Conservation (phyloP, 1,140 invertebrate species). For the Harlomillsia oculata region DNA sequence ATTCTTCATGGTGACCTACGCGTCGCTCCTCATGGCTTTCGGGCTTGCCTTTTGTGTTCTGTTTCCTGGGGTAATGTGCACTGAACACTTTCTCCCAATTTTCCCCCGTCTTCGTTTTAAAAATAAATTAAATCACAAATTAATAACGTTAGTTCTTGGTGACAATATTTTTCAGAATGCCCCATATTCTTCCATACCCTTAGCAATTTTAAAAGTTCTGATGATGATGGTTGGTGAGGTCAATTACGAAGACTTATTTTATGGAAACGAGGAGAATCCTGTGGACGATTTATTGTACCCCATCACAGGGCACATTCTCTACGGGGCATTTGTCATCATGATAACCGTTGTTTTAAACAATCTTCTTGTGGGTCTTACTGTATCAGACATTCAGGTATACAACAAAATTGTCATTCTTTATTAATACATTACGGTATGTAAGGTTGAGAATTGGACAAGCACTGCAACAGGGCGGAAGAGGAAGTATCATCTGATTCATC, state of each 20-base stretch:
- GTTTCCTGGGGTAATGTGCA: conserved; percentile 46
- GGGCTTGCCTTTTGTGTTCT: conserved; percentile 65
- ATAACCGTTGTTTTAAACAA: conserved; percentile 77
- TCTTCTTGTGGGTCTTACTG: conserved; percentile 69
- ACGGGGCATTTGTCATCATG: conserved; percentile 64
- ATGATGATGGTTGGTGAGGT: conserved; percentile 36
- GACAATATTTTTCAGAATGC: conserved; percentile 22
- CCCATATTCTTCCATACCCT: conserved; percentile 33
- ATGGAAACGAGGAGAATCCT: conserved; percentile 32
- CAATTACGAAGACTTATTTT: conserved; percentile 33
- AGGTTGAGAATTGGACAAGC: no score
- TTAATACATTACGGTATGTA: no score
- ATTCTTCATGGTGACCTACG: conserved; percentile 68
- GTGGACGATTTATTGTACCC: conserved; percentile 36
- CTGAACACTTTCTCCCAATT: not conserved
- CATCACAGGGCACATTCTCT: conserved; percentile 61
- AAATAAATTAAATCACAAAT: not conserved
- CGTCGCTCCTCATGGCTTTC: conserved; percentile 67
- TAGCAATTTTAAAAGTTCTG: conserved; percentile 34
- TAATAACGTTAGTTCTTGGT: not conserved
- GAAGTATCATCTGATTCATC: no score
- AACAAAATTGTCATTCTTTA: no score
- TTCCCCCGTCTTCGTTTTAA: not conserved
- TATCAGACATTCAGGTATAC: conserved; percentile 51
- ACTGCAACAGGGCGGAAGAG: no score